Evolutionary conservation across 2,113 vertebrate species (phyloP).

Genomic region (Sylvilagus bachmani): DNA sequence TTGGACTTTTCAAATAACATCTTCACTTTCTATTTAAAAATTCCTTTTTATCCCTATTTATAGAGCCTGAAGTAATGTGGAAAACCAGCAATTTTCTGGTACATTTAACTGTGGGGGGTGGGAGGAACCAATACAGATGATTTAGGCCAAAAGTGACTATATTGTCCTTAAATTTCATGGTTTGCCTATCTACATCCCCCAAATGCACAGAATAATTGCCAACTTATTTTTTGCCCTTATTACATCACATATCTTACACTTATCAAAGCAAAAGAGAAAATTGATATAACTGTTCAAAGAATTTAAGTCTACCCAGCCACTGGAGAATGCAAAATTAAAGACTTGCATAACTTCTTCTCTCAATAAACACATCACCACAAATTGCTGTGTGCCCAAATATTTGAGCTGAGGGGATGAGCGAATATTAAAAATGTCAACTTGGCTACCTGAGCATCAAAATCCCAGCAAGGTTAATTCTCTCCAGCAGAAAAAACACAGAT

Average conservation of each 20-base stretch:
- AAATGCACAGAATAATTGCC: slow-evolving; percentile 44
- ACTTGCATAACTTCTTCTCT: slow-evolving; percentile 31
- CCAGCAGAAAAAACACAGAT: neutral
- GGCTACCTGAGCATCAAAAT: neutral
- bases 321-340: slow-evolving; percentile 7
- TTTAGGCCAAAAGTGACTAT: slow-evolving; percentile 24
- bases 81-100: slow-evolving; percentile 64
- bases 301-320: neutral
- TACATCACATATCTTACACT: neutral
- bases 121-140: slow-evolving; percentile 22
- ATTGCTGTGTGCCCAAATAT: slow-evolving; percentile 13
- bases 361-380: neutral
- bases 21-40: slow-evolving; percentile 42
- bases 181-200: neutral
- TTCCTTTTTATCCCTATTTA: slow-evolving; percentile 28
- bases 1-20: slow-evolving; percentile 55
- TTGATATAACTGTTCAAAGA: slow-evolving; percentile 36
- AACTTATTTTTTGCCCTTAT: slow-evolving; percentile 19
- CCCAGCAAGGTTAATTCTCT: neutral
- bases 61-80: slow-evolving; percentile 48
- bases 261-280: slow-evolving; percentile 35
- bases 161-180: slow-evolving; percentile 54
- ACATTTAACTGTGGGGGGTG: slow-evolving; percentile 49
- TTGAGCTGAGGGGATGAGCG: neutral
- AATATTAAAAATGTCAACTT: slow-evolving; percentile 6